phyloP scores from a whole-genome alignment of 2,797 vertebrate genomes.

The Falco biarmicus region DNA sequence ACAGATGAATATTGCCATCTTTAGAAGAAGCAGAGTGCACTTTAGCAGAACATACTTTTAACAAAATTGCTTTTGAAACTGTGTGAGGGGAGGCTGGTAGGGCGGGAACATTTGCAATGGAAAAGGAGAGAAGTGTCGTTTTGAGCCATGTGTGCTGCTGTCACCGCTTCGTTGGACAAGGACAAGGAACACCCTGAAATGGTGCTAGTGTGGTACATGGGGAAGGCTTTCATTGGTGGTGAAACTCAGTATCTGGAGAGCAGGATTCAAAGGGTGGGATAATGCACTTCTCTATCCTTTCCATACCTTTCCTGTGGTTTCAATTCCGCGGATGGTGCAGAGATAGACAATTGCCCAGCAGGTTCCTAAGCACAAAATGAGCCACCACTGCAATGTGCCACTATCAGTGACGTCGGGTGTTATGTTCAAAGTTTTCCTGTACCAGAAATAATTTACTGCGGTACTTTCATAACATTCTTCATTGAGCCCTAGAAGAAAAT shows the following conservation, averaged over 20 bases:
- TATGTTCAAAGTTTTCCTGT: conserved; percentile 89
- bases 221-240: background rate
- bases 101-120: background rate
- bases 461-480: conserved; percentile 86
- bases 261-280: background rate
- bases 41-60: background rate
- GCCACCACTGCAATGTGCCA: conserved; percentile 84
- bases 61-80: background rate
- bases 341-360: conserved; percentile 87
- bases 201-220: background rate
- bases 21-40: background rate
- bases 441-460: conserved; percentile 91
- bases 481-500: conserved; percentile 73
- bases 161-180: rapidly evolving
- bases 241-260: background rate
- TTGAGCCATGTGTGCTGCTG: no score
- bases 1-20: background rate
- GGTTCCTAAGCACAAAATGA: conserved; percentile 81
- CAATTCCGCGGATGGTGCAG: conserved; percentile 88
- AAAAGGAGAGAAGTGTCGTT: background rate
- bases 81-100: background rate
- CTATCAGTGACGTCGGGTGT: conserved; percentile 73
- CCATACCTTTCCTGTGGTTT: conserved; percentile 88
- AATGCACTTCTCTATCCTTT: background rate
- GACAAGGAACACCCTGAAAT: background rate